These are phyloP conservation scores for Hyphantria cunea DNA, from an alignment of 1,140 invertebrate species.

Conservation along the genomic window DNA sequence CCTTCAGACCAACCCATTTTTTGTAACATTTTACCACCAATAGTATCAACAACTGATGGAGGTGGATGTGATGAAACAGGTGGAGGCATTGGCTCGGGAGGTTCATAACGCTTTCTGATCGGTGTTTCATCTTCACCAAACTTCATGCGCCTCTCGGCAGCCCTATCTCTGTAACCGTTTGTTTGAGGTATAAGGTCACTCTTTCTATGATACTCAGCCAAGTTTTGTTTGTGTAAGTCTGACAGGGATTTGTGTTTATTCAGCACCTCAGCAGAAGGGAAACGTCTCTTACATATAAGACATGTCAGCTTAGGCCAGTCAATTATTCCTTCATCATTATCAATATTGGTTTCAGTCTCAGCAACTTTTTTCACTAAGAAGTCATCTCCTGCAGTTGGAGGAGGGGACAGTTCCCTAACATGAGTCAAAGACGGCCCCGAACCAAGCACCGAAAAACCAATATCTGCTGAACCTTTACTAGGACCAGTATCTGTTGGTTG, in stretches of 20 bases:
- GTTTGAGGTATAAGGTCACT: constrained; percentile 79
- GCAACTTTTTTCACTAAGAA: constrained; percentile 82
- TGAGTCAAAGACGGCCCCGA: constrained; percentile 84
- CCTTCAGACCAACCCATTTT: constrained; percentile 99
- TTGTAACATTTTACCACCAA: constrained; percentile 94
- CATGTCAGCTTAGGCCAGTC: constrained; percentile 97
- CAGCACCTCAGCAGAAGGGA: constrained; percentile 94
- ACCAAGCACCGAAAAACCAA: constrained; percentile 92
- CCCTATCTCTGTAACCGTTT: constrained; percentile 92
- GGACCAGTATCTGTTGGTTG: constrained; percentile 73
- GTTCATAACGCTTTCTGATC: constrained; percentile 82
- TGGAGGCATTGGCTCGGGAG: constrained; percentile 85
- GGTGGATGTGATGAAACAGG: constrained; percentile 75
- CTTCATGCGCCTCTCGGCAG: constrained; percentile 96
- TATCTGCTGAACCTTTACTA: constrained; percentile 90
- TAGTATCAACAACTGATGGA: constrained; percentile 86
- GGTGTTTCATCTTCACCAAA: constrained; percentile 95
- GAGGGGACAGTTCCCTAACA: constrained; percentile 64
- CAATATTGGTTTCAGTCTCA: constrained; percentile 74
- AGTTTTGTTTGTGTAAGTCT: constrained; percentile 97
- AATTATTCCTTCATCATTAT: constrained; percentile 85
- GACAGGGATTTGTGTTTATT: constrained; percentile 96
- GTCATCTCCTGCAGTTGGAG: constrained; percentile 80
- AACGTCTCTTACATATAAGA: constrained; percentile 96
- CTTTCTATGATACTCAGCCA: constrained; percentile 85